phyloP scores from a whole-genome alignment of 1,140 invertebrate species.

The Pseudomyrmex dendroicus region DNA sequence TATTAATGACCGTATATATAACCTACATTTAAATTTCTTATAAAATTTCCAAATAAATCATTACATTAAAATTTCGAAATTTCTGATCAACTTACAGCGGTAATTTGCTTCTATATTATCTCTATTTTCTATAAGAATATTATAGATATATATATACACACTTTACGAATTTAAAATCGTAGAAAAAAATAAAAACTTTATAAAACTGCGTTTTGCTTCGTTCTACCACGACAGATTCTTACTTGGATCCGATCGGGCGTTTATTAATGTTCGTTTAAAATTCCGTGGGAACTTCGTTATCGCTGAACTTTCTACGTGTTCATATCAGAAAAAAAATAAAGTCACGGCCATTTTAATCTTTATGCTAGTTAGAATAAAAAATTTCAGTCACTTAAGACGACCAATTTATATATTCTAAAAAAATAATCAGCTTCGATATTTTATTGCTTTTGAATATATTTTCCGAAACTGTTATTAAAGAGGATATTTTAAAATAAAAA shows the following conservation, averaged over 20 bases:
- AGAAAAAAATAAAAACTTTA: neutral
- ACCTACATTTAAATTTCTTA: no score
- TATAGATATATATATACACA: no score
- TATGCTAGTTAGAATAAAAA: no score
- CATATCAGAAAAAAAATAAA: no score
- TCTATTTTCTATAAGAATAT: no score
- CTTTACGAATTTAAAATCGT: no score
- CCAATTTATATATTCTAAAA: slow-evolving; percentile 7
- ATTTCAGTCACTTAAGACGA: neutral
- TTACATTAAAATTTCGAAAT: neutral
- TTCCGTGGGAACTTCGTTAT: slow-evolving; percentile 29
- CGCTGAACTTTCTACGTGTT: neutral
- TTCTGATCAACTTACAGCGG: neutral
- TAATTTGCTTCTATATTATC: no score
- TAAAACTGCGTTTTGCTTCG: neutral
- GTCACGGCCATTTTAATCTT: neutral
- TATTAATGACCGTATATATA: neutral
- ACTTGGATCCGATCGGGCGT: slow-evolving; percentile 34
- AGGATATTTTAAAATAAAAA: neutral
- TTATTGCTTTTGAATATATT: neutral
- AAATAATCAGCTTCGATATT: neutral
- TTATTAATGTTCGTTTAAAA: slow-evolving; percentile 45
- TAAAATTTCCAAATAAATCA: no score
- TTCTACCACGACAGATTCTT: neutral
- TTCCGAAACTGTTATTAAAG: neutral